Evolutionary conservation across 2,797 vertebrate species (phyloP), one percentile per base, ranked within the genome.

Genomic region (Rhinogobio ventralis): DNA sequence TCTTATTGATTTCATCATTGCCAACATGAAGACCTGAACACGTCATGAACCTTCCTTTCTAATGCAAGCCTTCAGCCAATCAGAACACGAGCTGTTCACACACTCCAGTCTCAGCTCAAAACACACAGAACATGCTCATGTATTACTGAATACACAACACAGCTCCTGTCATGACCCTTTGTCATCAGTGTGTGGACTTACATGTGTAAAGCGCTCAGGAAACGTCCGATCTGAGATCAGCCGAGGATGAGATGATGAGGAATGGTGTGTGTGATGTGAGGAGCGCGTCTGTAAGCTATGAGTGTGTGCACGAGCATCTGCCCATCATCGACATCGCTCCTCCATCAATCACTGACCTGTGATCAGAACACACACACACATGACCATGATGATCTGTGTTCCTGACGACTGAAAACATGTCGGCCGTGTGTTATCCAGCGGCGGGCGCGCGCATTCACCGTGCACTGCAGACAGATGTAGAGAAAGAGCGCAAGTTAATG

Each of bases 301-400:
- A 9, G 10, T 4, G 45, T 36, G 46, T 67, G 62, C 49, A 13
- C 20, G 30, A 25, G 77, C 42, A 49, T 79, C 76, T 81, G 79
- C 17, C 36, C 53, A 60, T 81, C 62, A 49, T 46, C 55, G 7
- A 45, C 55, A 64, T 66, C 60, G 60, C 66, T 79, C 62, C 7
- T 71, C 17, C 68, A 57, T 20, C 79, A 19, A 42, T 45, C 15
- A 20, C 67, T 4, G 20, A 25, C n/a, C 90, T 84, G 73, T 81
- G n/a, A 92, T 90, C 93, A 92, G 92, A 88, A 90, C 93, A 91
- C 87, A 90, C n/a, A 89, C 79, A 20, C 84, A 86, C 93, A 93
- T 90, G 5, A 2, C 5, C 25, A 30, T 73, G 45, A 49, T 30
- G 79, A 51, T 88, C 74, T 87, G 89, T 85, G 85, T 86, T 2